Conservation (phyloP, 2,113 vertebrate genomes). For the Rynchops niger region DNA sequence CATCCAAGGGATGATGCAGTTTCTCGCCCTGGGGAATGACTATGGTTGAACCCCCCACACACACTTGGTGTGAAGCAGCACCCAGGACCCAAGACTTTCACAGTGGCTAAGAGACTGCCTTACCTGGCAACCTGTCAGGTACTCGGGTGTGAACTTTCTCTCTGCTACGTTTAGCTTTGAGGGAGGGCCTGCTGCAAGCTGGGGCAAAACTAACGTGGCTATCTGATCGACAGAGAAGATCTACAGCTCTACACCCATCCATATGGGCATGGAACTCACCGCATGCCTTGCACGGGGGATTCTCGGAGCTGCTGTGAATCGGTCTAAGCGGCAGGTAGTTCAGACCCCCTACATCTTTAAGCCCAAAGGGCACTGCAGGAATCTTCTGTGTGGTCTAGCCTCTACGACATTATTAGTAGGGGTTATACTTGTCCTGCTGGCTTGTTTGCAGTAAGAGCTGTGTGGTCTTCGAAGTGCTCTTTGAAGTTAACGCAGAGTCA, state of each 20-base stretch:
- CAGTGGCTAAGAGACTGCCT: neutral
- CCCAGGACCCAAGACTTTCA: neutral
- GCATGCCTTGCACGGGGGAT: neutral
- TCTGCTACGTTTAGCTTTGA: neutral
- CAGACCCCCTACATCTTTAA: constrained; percentile 60
- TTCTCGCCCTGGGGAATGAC: neutral
- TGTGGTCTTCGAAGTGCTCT: constrained; percentile 28
- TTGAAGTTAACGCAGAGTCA: constrained; percentile 38
- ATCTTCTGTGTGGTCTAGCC: constrained; percentile 38
- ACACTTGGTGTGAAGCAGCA: neutral
- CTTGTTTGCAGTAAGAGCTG: constrained; percentile 27
- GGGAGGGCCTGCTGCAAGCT: constrained; percentile 31
- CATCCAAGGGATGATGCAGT: neutral
- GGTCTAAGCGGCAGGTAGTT: neutral
- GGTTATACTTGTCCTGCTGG: constrained; percentile 39
- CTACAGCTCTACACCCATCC: constrained; percentile 40
- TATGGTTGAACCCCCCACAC: neutral
- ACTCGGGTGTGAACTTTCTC: constrained; percentile 13
- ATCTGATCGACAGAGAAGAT: constrained; percentile 35
- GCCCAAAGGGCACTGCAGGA: constrained; percentile 38
- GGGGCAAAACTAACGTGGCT: neutral
- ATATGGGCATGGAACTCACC: neutral
- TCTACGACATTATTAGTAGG: neutral
- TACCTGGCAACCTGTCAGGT: constrained; percentile 30
- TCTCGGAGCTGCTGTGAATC: neutral